Base-by-base conservation (phyloP, 1,140 invertebrate genomes). In the Sycobia sp. region DNA sequence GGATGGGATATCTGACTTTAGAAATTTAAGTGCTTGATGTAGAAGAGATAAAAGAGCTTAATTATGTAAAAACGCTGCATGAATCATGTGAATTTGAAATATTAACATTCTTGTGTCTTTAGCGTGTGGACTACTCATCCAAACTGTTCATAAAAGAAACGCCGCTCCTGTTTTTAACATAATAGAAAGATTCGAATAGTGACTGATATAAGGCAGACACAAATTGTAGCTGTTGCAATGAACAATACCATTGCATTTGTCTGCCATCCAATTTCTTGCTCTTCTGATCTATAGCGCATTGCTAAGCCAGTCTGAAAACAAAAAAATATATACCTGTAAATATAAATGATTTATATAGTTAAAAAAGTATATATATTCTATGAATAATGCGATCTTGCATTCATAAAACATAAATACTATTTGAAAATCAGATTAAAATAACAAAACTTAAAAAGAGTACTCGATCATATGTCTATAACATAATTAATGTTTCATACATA, bases 251-350 rank as follows among this genome's bases (percentile, higher is more conserved):
- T 47, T 25, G 63, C 66, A 23, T 39, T 36, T 3, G 43, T 53
- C 51, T 69, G 65, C 73, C 75, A 74, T 2, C 58, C 36, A 7
- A 59, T 49, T 39, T 67, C 39, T 43, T 69, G 66, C 9, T 60
- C 50, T 0, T 53, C 46, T 39, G 72, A 68, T 57, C 72, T 71
- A 53, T 75, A 77, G 25, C 69, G 55, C 4, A 68, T 65, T 32
- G 55, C 55, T 14, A 77, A 50, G 46, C 72, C 65, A 18, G 58
- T 65, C 74, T 77, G 58, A 55, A 74, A 69, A 25, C 0, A 39
- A 38, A 23, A 36, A 27, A 53, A 27, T 22, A 16, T 27, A n/a
- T n/a, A n/a, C n/a, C n/a, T n/a, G n/a, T n/a, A n/a, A n/a, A n/a
- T n/a, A n/a, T 51, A 9, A 9, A 39, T 39, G n/a, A 9, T 39